A percentile compares a stretch with the other conserved stretches of the same genome.
Evolutionary conservation across 1,140 invertebrate species (phyloP).

Genomic region (Temnothorax longispinosus): DNA sequence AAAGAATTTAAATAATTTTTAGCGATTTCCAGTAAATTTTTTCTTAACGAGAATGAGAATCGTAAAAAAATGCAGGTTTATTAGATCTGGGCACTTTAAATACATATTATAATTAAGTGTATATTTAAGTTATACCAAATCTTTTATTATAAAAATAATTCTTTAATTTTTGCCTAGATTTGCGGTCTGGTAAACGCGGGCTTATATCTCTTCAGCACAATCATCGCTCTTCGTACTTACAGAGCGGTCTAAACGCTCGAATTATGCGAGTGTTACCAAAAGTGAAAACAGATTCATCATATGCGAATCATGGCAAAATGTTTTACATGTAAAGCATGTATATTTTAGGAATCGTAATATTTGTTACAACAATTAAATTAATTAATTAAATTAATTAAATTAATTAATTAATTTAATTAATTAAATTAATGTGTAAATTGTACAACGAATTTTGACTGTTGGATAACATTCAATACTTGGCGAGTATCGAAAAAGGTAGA

Average conservation of each 20-base stretch:
- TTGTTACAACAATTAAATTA: not conserved
- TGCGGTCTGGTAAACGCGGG: constrained; percentile 90
- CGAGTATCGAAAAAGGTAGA: not conserved
- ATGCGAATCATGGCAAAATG: not conserved
- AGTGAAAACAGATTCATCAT: not conserved
- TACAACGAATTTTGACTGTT: not conserved
- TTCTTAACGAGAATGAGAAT: not conserved
- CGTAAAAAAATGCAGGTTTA: not conserved
- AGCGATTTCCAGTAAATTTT: not conserved
- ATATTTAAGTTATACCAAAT: constrained; percentile 36
- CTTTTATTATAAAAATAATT: not conserved
- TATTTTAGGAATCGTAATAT: not conserved
- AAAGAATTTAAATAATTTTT: not conserved
- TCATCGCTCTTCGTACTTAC: constrained; percentile 90
- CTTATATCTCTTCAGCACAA: constrained; percentile 91
- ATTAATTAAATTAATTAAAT: not conserved
- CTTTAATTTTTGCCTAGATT: constrained; percentile 87
- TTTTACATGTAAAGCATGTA: not conserved
- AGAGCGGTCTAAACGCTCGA: constrained; percentile 86
- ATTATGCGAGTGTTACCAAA: not conserved
- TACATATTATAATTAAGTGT: constrained; percentile 21
- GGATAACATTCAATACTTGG: not conserved
- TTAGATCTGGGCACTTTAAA: not conserved
- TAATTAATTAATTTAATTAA: not conserved
- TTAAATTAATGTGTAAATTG: not conserved